These are phyloP conservation scores for Luehdorfia chinensis DNA, from an alignment of 1,140 invertebrate genomes.

Conservation along the genomic window DNA sequence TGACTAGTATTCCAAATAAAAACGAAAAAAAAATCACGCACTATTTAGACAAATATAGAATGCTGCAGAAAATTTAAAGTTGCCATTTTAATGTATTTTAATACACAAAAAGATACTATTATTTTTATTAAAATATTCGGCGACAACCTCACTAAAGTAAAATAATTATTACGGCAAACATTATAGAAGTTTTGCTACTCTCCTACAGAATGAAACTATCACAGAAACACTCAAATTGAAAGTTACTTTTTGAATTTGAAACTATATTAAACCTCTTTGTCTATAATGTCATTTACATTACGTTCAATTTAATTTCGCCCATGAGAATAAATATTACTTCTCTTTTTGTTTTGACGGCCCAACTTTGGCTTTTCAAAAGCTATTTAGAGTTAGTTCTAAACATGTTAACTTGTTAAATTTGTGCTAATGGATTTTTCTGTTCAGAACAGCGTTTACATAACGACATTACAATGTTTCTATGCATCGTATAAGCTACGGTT, in stretches of 20 bases:
- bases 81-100: no score
- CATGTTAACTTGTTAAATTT: neutral
- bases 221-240: no score
- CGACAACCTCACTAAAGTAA: no score
- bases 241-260: constrained; percentile 10
- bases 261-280: neutral
- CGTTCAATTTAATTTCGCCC: neutral
- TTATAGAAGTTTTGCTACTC: no score
- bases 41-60: no score
- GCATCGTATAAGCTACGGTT: neutral
- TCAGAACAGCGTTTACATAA: neutral
- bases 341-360: neutral
- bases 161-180: no score
- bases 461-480: constrained; percentile 1
- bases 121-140: no score
- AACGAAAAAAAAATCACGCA: no score
- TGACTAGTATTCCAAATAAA: no score
- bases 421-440: constrained; percentile 4
- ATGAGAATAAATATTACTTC: constrained; percentile 8
- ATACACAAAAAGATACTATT: no score
- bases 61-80: no score
- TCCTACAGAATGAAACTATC: no score
- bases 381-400: neutral
- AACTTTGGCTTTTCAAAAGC: neutral
- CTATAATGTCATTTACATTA: neutral